phyloP scores from a whole-genome alignment of 2,888 invertebrate genomes.

The Calliopum simillimum region DNA sequence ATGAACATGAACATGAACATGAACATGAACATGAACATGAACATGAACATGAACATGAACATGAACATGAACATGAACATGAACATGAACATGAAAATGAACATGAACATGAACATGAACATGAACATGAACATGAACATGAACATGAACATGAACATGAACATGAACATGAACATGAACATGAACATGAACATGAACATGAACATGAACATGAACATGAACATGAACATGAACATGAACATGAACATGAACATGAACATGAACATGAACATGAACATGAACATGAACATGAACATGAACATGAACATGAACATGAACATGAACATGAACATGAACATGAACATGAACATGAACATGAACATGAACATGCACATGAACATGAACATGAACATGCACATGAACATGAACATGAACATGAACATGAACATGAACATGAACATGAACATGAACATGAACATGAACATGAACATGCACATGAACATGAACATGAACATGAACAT shows the following conservation, averaged over 20 bases:
- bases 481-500: constrained; percentile 8
- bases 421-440: constrained; percentile 6
- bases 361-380: constrained; percentile 6
- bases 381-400: constrained; percentile 6
- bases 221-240: not conserved
- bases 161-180: too few relatives aligned
- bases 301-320: constrained; percentile 6
- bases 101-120: too few relatives aligned
- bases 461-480: constrained; percentile 1
- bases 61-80: too few relatives aligned
- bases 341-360: constrained; percentile 5
- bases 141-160: too few relatives aligned
- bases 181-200: not conserved
- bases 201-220: not conserved
- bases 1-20: too few relatives aligned
- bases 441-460: constrained; percentile 8
- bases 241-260: not conserved
- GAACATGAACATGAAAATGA: too few relatives aligned
- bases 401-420: constrained; percentile 1
- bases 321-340: constrained; percentile 6
- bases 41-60: too few relatives aligned
- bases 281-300: constrained; percentile 5
- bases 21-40: too few relatives aligned
- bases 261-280: constrained; percentile 1
- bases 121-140: too few relatives aligned